These are phyloP conservation scores for Tauraco hartlaubi DNA, from an alignment of 2,797 vertebrate genomes.

Conservation along the genomic window DNA sequence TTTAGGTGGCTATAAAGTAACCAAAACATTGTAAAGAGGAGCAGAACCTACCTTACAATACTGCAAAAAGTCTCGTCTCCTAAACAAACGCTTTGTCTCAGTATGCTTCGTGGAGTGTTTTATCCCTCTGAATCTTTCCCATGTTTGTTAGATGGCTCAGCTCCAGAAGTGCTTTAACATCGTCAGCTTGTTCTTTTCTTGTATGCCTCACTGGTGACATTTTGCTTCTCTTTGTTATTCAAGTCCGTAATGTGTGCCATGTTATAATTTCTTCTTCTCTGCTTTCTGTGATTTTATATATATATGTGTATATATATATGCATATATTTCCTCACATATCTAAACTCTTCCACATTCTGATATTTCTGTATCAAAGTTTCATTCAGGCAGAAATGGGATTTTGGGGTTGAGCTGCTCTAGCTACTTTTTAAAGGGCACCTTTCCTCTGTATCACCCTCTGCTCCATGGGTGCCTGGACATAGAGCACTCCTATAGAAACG, in stretches of 20 bases:
- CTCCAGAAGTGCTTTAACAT: conserved; percentile 9
- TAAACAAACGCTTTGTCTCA: not conserved
- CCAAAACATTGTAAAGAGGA: not conserved
- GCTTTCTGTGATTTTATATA: not conserved
- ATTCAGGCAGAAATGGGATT: not conserved
- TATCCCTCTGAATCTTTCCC: conserved; percentile 10
- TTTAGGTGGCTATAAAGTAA: not conserved
- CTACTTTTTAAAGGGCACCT: not conserved
- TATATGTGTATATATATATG: not conserved
- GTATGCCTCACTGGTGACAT: not conserved
- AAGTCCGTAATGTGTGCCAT: not conserved
- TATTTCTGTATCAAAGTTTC: not conserved
- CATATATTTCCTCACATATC: not conserved
- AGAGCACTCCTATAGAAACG: not conserved
- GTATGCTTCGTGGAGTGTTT: not conserved
- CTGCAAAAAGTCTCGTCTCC: not conserved
- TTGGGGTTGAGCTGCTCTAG: not conserved
- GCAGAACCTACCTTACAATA: not conserved
- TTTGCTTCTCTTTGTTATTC: conserved; percentile 8
- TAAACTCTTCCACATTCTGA: not conserved
- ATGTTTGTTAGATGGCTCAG: conserved; percentile 12
- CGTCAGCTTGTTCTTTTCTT: conserved; percentile 21
- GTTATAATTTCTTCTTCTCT: not conserved
- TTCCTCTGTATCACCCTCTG: not conserved
- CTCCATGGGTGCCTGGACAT: not conserved